Conservation (phyloP, 2,888 invertebrate species). For the Apamea crenata region DNA sequence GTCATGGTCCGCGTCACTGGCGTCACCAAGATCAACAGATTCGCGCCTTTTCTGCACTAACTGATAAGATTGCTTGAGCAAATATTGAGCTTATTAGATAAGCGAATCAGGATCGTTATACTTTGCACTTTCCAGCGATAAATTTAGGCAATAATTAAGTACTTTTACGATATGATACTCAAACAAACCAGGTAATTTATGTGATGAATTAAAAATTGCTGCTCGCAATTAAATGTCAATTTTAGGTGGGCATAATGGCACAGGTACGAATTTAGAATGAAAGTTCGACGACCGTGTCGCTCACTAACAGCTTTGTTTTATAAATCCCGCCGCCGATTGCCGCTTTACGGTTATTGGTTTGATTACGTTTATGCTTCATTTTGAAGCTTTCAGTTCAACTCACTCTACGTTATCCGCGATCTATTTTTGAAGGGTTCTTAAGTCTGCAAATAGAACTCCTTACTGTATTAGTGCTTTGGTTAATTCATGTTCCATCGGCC, state of each 20-base stretch:
- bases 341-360: constrained; percentile 80
- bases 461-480: constrained; percentile 56
- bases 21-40: constrained; percentile 82
- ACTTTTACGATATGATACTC: constrained; percentile 74
- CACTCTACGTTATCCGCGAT: constrained; percentile 72
- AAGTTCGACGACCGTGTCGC: constrained; percentile 79
- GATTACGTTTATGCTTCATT: constrained; percentile 81
- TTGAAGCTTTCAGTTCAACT: constrained; percentile 77
- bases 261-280: constrained; percentile 70
- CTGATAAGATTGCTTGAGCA: constrained; percentile 81
- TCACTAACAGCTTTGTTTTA: constrained; percentile 77
- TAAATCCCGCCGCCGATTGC: constrained; percentile 78
- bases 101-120: constrained; percentile 86
- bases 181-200: constrained; percentile 69
- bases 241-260: constrained; percentile 52
- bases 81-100: constrained; percentile 84
- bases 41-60: constrained; percentile 80
- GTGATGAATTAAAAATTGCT: constrained; percentile 32
- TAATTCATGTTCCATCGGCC: constrained; percentile 60
- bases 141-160: constrained; percentile 79
- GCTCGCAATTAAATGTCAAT: constrained; percentile 54
- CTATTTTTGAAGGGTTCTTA: constrained; percentile 71
- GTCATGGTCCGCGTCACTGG: constrained; percentile 82
- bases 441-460: constrained; percentile 64
- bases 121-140: constrained; percentile 86